Conservation (phyloP, 2,888 invertebrate genomes). For the Patella caerulea region DNA sequence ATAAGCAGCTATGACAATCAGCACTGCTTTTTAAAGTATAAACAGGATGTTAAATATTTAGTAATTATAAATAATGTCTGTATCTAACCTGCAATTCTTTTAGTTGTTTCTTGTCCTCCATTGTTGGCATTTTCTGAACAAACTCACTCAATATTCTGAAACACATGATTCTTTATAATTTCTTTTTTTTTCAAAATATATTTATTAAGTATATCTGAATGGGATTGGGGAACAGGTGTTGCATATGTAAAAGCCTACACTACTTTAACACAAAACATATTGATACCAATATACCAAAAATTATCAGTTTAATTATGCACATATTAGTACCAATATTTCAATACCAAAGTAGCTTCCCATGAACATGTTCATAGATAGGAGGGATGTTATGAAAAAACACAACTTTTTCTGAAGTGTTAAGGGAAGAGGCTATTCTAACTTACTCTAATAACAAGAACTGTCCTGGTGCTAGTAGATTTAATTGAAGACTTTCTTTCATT, state of each 20-base stretch:
- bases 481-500: constrained; percentile 81
- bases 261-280: background rate
- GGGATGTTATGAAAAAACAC: no score
- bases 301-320: background rate
- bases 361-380: no score
- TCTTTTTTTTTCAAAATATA: background rate
- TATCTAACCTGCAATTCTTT: constrained; percentile 80
- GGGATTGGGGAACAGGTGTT: no score
- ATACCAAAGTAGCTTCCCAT: no score
- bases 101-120: constrained; percentile 85
- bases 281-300: background rate
- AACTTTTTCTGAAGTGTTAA: no score
- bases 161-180: background rate
- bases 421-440: constrained; percentile 41
- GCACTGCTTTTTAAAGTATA: no score
- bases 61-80: no score
- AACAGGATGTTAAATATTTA: no score
- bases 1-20: no score
- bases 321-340: no score
- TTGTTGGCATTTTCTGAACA: constrained; percentile 82
- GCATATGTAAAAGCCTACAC: background rate
- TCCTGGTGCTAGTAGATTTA: constrained; percentile 80
- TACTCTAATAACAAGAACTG: constrained; percentile 84
- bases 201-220: no score
- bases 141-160: constrained; percentile 83